phyloP scores from a whole-genome alignment of 2,113 vertebrate species.

The Leptobrachium leishanense region DNA sequence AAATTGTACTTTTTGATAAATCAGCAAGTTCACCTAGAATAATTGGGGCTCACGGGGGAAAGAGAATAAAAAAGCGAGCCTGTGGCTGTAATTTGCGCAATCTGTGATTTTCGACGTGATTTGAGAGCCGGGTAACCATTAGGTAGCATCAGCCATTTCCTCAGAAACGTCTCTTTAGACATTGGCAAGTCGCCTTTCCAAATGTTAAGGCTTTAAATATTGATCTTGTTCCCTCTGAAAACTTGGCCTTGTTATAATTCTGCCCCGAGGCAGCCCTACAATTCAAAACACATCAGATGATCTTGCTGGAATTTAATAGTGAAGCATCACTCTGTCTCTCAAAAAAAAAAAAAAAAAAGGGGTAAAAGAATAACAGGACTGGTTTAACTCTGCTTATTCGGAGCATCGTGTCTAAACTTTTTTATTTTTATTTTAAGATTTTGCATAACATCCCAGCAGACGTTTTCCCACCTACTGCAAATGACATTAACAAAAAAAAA shows the following conservation, averaged over 20 bases:
- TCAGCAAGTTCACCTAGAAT: neutral
- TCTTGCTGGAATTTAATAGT: constrained; percentile 35
- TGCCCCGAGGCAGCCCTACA: constrained; percentile 30
- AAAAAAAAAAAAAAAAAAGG: constrained; percentile 8
- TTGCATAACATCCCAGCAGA: neutral
- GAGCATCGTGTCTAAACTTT: neutral
- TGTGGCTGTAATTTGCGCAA: constrained; percentile 35
- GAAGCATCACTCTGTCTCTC: constrained; percentile 7
- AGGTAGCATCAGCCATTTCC: constrained; percentile 23
- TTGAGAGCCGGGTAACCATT: constrained; percentile 21
- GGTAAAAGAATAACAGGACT: neutral
- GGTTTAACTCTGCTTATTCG: too few relatives aligned
- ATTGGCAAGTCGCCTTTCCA: constrained; percentile 17
- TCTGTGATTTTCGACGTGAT: constrained; percentile 32
- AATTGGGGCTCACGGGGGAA: constrained; percentile 9
- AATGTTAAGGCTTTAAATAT: constrained; percentile 46
- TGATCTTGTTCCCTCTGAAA: constrained; percentile 48
- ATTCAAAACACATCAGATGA: constrained; percentile 45
- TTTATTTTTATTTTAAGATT: neutral
- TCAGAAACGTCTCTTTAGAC: constrained; percentile 31
- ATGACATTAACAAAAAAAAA: too few relatives aligned
- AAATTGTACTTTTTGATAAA: neutral
- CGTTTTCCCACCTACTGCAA: too few relatives aligned
- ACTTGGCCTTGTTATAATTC: constrained; percentile 42
- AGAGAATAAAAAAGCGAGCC: neutral